Conservation (phyloP, 2,888 invertebrate genomes). For the Sceliomorpha sp. region DNA sequence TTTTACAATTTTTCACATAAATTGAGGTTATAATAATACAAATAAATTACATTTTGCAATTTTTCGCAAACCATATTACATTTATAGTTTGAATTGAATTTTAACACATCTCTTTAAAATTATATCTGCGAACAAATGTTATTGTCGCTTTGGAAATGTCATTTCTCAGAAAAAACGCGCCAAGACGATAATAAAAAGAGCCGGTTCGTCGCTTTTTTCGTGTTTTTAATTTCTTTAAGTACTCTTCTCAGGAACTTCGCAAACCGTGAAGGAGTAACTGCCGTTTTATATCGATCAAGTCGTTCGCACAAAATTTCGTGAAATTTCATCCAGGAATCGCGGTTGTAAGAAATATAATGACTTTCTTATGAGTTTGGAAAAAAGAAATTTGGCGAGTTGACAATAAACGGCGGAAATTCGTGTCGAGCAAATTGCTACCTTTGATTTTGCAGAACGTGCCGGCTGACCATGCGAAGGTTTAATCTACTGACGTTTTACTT, state of each 20-base stretch:
- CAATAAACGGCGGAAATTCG: conserved; percentile 5
- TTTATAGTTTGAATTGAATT: no score
- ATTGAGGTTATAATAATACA: no score
- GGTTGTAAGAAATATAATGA: conserved; percentile 36
- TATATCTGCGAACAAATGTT: no score
- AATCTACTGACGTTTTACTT: no score
- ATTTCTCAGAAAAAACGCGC: no score
- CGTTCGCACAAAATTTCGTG: conserved; percentile 13
- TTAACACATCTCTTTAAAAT: no score
- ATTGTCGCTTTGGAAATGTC: no score
- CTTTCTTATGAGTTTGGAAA: conserved; percentile 19
- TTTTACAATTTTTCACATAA: no score
- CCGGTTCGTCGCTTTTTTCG: no score
- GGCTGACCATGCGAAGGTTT: background rate
- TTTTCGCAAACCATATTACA: no score
- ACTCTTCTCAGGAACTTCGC: conserved; percentile 41
- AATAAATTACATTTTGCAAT: no score
- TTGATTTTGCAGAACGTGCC: background rate
- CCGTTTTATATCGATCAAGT: conserved; percentile 20
- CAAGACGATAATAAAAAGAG: no score
- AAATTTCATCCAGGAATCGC: conserved; percentile 20
- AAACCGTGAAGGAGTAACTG: conserved; percentile 51
- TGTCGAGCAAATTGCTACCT: conserved; percentile 4
- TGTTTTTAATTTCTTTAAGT: conserved; percentile 56
- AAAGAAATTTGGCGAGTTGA: conserved; percentile 2